Evolutionary conservation across 2,888 invertebrate species (phyloP).

Genomic region (Hartigia nigra): DNA sequence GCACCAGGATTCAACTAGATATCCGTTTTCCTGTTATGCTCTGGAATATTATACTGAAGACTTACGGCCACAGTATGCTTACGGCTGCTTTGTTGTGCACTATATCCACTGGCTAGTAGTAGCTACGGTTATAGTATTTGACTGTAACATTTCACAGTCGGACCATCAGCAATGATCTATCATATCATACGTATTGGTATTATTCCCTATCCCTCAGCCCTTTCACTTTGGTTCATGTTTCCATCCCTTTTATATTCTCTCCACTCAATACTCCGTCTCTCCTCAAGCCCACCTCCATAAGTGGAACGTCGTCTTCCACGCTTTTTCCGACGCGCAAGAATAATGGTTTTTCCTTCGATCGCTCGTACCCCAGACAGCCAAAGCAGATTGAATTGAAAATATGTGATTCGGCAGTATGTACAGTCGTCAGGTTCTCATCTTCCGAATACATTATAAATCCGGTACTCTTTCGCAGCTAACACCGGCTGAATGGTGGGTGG

Average conservation of each 20-base stretch:
- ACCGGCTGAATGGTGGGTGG: neutral
- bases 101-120: neutral
- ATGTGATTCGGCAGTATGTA: slow-evolving; percentile 57
- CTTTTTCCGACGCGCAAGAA: slow-evolving; percentile 38
- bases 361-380: slow-evolving; percentile 31
- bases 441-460: neutral
- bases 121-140: neutral
- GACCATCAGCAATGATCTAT: slow-evolving; percentile 49
- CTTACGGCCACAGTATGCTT: neutral
- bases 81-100: neutral
- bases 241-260: slow-evolving; percentile 27
- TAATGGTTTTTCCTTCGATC: slow-evolving; percentile 58
- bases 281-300: slow-evolving; percentile 22
- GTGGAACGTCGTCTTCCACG: slow-evolving; percentile 17
- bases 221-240: slow-evolving; percentile 24
- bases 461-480: neutral
- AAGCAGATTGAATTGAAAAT: slow-evolving; percentile 59
- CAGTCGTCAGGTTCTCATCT: slow-evolving; percentile 47
- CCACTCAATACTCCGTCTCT: slow-evolving; percentile 14
- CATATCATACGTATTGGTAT: slow-evolving; percentile 34
- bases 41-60: neutral
- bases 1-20: neutral
- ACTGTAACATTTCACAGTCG: slow-evolving; percentile 57
- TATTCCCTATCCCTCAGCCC: slow-evolving; percentile 18
- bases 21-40: neutral